Base-by-base conservation (phyloP, 2,888 invertebrate species). In the Lottia gigantea region DNA sequence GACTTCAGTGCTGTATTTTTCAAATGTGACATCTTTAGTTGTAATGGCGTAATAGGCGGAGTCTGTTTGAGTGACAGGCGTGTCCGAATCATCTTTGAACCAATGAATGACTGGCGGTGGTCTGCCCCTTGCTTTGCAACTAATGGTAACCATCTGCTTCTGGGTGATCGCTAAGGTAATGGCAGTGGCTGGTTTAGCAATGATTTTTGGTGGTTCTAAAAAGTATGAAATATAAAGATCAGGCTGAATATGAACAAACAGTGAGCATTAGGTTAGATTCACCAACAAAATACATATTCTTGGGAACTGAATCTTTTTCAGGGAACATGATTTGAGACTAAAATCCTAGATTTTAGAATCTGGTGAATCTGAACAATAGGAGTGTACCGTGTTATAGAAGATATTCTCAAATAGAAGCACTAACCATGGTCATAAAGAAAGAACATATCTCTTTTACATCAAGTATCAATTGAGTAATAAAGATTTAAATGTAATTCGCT, bases 51-150 rank as follows among this genome's bases (percentile, higher is more conserved):
- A 85, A 45, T 80, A 71, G 15, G 77, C 75, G 8, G 75, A 73
- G 26, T 69, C 61, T 62, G 74, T 62, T 26, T 66, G 70, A 15
- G 77, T 72, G 12, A 83, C 67, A 7, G 78, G 74, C 14, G 64
- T 66, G 3, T 40, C 61, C 23, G 76, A 71, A 11, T 79, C 79
- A 65, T 83, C 81, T 68, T 83, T 82, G 69, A 73, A 83, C 85
- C 85, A 85, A 65, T 75, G 73, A 16, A 85, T 76, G 0, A 61
- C 55, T 0, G 85, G 84, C 26, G 73, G 64, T 12, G 85, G 85
- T 11, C 82, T 76, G 8, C 85, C 84, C 49, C 77, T 74, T 15
- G 81, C 82, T 46, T 72, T 73, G 72, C 84, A 84, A 26, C 78
- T 75, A 40, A 85, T 64, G 55, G 63, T 62, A 15, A 77, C 63